These are phyloP conservation scores for Onychomys torridus DNA, from an alignment of 2,797 vertebrate species.

Conservation along the genomic window DNA sequence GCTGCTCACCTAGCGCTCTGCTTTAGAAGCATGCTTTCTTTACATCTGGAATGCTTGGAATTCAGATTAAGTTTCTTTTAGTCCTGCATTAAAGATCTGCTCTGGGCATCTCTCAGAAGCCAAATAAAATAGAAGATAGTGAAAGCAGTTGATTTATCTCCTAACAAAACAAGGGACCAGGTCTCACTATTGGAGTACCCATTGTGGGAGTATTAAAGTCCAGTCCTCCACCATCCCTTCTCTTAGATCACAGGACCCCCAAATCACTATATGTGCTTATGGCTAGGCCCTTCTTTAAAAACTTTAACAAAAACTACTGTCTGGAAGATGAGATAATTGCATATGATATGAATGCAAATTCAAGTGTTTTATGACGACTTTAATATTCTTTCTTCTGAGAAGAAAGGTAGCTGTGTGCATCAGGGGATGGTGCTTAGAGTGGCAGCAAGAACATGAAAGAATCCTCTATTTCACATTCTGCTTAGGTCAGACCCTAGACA, in stretches of 20 bases:
- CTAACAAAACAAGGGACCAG: background rate
- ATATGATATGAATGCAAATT: background rate
- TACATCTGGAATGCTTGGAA: slow-evolving; percentile 49
- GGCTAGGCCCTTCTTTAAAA: background rate
- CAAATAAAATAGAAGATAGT: slow-evolving; percentile 10
- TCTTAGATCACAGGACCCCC: background rate
- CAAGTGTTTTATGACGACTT: background rate
- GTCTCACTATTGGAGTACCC: background rate
- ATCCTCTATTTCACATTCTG: background rate
- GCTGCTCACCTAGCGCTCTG: background rate
- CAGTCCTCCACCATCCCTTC: background rate
- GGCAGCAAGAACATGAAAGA: background rate
- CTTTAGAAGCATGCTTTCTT: slow-evolving; percentile 21
- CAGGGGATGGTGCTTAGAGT: background rate
- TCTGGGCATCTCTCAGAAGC: slow-evolving; percentile 29
- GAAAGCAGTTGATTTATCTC: background rate
- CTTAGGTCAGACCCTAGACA: background rate
- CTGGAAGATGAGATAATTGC: background rate
- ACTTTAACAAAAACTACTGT: background rate
- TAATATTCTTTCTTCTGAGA: background rate
- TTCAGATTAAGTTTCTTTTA: slow-evolving; percentile 46
- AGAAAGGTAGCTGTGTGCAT: background rate
- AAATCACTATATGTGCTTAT: background rate
- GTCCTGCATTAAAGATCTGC: slow-evolving; percentile 40
- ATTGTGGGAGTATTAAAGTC: background rate